Conservation (phyloP, 2,113 vertebrate species). For the Gnathonemus echidnorhynchus region DNA sequence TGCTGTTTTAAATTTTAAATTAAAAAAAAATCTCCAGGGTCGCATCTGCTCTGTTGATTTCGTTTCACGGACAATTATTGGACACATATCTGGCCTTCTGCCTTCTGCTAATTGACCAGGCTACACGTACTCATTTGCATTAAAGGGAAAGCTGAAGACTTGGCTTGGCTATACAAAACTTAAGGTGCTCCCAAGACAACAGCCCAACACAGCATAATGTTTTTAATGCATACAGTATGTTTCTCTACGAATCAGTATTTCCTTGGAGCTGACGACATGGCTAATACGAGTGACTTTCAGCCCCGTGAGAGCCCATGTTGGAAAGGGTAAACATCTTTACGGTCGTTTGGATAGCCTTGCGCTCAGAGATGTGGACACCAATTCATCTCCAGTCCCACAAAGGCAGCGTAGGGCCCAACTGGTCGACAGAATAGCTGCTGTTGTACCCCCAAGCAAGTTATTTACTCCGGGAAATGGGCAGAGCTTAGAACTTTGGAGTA, state of each 20-base stretch:
- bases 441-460: background rate
- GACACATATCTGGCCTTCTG: background rate
- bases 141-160: constrained; percentile 33
- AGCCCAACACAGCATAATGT: background rate
- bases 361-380: background rate
- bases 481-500: background rate
- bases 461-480: background rate
- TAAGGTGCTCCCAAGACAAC: background rate
- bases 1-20: constrained; percentile 1
- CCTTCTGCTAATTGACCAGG: constrained; percentile 11
- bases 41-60: constrained; percentile 1
- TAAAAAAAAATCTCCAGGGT: background rate
- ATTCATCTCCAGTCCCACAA: background rate
- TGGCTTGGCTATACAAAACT: background rate
- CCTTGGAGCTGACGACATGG: background rate
- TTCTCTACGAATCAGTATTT: background rate
- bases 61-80: background rate
- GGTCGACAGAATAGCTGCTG: background rate
- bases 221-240: background rate
- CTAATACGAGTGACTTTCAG: background rate
- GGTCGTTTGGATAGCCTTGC: background rate
- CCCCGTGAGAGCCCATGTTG: background rate
- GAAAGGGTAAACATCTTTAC: background rate
- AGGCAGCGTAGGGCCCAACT: constrained; percentile 27
- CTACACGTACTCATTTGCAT: constrained; percentile 2